Evolutionary conservation across 23 tunicate species (phyloP).

Genomic region (Trididemnum miniatum): DNA sequence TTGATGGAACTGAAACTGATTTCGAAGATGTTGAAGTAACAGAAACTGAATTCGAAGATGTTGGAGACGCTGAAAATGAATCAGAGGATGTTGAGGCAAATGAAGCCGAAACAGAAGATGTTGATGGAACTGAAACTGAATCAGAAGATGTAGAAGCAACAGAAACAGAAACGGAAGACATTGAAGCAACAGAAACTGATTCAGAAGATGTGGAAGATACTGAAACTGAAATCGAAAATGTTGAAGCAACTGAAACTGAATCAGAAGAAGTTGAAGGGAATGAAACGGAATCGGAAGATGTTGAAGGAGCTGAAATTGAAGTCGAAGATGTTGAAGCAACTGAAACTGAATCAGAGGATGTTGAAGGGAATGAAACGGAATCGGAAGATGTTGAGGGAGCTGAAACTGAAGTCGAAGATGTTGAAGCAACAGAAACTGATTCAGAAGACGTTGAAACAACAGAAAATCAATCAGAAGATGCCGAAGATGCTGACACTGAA

Average conservation of each 20-base stretch:
- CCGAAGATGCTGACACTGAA: neutral
- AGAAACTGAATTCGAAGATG: neutral
- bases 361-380: neutral
- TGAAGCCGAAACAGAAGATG: too few relatives aligned
- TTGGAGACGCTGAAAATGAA: neutral
- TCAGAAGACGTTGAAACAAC: neutral
- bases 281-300: constrained; percentile 2
- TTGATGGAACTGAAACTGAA: neutral
- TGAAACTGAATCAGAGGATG: neutral
- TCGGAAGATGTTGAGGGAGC: neutral
- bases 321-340: neutral
- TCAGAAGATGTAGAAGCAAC: neutral
- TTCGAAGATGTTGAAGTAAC: too few relatives aligned
- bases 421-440: neutral
- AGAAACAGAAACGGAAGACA: neutral
- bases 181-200: neutral
- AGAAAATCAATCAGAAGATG: neutral
- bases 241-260: neutral
- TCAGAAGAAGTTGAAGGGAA: constrained; percentile 5
- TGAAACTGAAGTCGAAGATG: constrained; percentile 1
- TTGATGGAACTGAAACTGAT: neutral
- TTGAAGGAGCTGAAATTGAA: neutral
- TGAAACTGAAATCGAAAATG: neutral
- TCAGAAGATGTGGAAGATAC: neutral
- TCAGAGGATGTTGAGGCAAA: too few relatives aligned